phyloP scores from a whole-genome alignment of 2,113 vertebrate genomes.

The Neofelis nebulosa region DNA sequence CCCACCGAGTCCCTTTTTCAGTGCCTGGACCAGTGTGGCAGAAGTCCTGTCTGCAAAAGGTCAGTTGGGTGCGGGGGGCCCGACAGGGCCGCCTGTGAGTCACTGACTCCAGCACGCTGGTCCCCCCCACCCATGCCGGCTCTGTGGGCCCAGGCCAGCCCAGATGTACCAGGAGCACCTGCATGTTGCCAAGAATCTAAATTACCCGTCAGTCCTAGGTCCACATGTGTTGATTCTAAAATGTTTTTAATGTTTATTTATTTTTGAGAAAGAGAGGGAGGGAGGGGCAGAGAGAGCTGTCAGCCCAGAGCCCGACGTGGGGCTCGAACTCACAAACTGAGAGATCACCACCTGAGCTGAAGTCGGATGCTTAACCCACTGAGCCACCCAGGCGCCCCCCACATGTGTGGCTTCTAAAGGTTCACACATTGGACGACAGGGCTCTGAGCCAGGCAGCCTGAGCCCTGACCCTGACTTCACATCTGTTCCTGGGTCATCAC shows the following conservation, averaged over 20 bases:
- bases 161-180: neutral
- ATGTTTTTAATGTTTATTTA: no score
- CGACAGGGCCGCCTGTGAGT: fast-evolving
- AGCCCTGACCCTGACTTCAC: no score
- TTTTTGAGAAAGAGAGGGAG: no score
- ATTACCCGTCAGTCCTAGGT: neutral
- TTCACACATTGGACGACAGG: neutral
- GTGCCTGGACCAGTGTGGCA: no score
- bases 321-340: no score
- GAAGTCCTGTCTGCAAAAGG: neutral
- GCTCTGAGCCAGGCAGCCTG: neutral
- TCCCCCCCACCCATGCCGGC: neutral
- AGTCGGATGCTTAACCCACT: no score
- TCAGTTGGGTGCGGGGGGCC: neutral
- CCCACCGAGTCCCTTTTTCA: neutral
- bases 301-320: no score
- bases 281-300: no score
- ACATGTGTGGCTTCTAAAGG: neutral
- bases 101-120: neutral
- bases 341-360: no score
- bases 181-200: neutral
- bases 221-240: neutral
- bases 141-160: neutral
- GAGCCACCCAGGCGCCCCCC: no score
- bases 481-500: neutral